Conservation (phyloP, 1,140 invertebrate species). For the Conus ventricosus region DNA sequence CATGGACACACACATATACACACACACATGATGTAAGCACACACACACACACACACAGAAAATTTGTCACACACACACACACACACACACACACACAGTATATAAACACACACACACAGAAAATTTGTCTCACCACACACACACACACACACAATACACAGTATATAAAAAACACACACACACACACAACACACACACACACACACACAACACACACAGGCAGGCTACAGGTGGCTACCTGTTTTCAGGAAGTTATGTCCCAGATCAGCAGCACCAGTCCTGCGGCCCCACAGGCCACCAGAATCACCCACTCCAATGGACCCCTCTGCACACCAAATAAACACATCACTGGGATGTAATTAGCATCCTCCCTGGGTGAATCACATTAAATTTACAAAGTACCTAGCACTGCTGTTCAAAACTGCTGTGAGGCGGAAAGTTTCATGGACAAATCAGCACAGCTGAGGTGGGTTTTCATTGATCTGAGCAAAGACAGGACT, state of each 20-base stretch:
- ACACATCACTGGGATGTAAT: neutral
- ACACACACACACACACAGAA: neutral
- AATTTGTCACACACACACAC: neutral
- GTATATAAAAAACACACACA: no score
- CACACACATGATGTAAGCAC: neutral
- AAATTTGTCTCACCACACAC: neutral
- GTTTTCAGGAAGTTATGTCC: conserved; percentile 30
- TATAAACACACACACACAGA: no score
- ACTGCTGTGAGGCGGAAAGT: no score
- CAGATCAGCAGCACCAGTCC: conserved; percentile 16
- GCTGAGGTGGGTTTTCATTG: no score
- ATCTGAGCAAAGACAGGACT: no score
- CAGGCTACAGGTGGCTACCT: neutral
- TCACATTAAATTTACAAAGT: no score
- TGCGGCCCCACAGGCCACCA: neutral
- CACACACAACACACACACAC: neutral
- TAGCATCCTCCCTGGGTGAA: no score
- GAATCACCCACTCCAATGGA: conserved; percentile 1
- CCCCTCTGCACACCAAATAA: neutral
- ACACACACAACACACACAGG: neutral
- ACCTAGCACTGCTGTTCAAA: no score
- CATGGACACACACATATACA: neutral
- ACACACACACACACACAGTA: no score
- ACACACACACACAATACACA: neutral
- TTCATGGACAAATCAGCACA: no score